Base-by-base conservation (phyloP, 2,113 vertebrate genomes). In the Cygnus buccinator region DNA sequence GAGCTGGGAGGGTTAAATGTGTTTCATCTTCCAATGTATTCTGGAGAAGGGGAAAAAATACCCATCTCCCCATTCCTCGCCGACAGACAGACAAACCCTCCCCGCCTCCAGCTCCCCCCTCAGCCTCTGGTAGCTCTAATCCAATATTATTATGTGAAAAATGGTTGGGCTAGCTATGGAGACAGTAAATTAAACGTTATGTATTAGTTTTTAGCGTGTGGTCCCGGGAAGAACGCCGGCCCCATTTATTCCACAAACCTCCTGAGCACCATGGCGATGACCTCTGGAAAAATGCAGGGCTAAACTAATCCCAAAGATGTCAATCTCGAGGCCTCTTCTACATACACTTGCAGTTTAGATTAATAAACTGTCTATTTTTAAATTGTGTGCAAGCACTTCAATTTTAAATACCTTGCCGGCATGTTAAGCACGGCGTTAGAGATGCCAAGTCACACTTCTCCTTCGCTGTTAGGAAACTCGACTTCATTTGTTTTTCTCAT, bases 151-250 rank as follows among this genome's bases (percentile, higher is more conserved):
- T 98, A 98, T 98, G 98, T 99, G 98, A 99, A 98, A 98, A 99
- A 99, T 99, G 98, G 98, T 96, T 97, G 98, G 97, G 98, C 97
- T 98, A 94, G 96, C 98, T 98, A 97, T 93, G 96, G 98, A 98
- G 99, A 99, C 98, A 98, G 99, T 99, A 99, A 99, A 99, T 99
- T 99, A 99, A 99, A 99, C 97, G 98, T 98, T 99, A 99, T 99
- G 98, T 99, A 99, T 98, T 99, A 98, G 98, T 98, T 98, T 99
- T 98, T 98, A 89, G 95, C 67, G 13, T 97, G 95, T 90, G 89
- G 98, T 98, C 97, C 97, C 4, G 29, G 97, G 97, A 98, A 97
- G 97, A 96, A 97, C 2, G 37, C 84, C 12, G 95, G 97, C 97
- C 96, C 98, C 98, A 98, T 98, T 98, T 98, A 98, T 98, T 98